Conservation (phyloP, 2,113 vertebrate genomes). For the Eptesicus fuscus region DNA sequence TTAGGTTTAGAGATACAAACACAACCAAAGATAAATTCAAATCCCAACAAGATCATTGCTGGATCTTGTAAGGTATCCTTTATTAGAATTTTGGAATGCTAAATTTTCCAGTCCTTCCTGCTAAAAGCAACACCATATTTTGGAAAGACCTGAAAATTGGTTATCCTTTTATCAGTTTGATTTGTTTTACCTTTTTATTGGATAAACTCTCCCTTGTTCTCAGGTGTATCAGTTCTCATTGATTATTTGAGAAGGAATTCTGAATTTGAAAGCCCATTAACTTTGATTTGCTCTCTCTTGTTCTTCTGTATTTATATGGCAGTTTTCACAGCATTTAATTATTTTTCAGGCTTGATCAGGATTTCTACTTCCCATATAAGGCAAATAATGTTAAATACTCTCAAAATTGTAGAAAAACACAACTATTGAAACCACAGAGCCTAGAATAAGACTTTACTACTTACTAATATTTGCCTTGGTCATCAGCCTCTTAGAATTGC, state of each 20-base stretch:
- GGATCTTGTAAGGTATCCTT: not conserved
- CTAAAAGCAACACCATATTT: not conserved
- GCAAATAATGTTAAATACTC: not conserved
- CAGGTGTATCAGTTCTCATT: not conserved
- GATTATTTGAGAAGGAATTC: not conserved
- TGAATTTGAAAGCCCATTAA: not conserved
- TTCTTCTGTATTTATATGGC: not conserved
- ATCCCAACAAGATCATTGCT: not conserved
- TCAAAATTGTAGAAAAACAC: not conserved
- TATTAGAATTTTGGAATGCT: not conserved
- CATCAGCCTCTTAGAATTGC: not conserved
- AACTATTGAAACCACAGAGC: not conserved
- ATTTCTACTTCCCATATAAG: not conserved
- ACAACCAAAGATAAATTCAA: not conserved
- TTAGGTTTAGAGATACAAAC: not conserved
- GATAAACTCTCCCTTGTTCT: not conserved
- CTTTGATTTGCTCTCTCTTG: not conserved
- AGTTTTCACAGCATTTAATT: not conserved
- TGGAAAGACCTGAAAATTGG: not conserved
- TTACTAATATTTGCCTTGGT: not conserved
- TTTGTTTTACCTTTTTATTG: not conserved
- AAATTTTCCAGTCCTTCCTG: not conserved
- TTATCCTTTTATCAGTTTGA: not conserved
- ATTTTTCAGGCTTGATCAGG: not conserved
- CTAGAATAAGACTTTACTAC: not conserved